Evolutionary conservation across 1,140 invertebrate species (phyloP).

Genomic region (Chrysomallon squamiferum): DNA sequence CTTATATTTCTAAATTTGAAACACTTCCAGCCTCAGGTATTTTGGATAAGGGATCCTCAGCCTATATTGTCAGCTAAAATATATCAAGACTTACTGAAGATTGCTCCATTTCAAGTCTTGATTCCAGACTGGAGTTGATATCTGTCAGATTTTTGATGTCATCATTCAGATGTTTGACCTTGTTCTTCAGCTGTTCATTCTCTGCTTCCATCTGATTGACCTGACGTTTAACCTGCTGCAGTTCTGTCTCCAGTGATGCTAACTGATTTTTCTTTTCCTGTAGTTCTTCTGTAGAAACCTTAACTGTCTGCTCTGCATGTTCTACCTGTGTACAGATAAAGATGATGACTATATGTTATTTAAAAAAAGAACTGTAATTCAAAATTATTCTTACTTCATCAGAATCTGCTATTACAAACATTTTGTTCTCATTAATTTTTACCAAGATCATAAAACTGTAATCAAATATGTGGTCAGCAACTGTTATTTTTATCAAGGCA

Average conservation of each 20-base stretch:
- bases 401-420: too few species aligned
- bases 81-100: conserved; percentile 39
- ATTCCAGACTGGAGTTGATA: conserved; percentile 34
- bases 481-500: too few species aligned
- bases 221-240: conserved; percentile 30
- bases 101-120: conserved; percentile 38
- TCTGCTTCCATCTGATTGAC: conserved; percentile 28
- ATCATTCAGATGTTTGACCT: conserved; percentile 35
- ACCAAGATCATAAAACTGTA: too few species aligned
- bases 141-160: conserved; percentile 39
- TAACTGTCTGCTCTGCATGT: conserved; percentile 19
- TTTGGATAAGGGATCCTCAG: too few species aligned
- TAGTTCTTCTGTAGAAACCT: conserved; percentile 18
- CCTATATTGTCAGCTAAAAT: too few species aligned
- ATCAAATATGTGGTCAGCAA: too few species aligned
- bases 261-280: conserved; percentile 39
- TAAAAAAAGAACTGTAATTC: too few species aligned
- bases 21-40: too few species aligned
- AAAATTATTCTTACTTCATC: too few species aligned
- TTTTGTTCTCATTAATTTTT: too few species aligned
- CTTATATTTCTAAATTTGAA: too few species aligned
- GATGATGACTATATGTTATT: background rate
- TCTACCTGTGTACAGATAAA: conserved; percentile 34
- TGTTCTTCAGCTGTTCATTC: conserved; percentile 27
- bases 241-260: conserved; percentile 32